phyloP scores from a whole-genome alignment of 2,888 invertebrate species.

The Phytoseiulus persimilis region DNA sequence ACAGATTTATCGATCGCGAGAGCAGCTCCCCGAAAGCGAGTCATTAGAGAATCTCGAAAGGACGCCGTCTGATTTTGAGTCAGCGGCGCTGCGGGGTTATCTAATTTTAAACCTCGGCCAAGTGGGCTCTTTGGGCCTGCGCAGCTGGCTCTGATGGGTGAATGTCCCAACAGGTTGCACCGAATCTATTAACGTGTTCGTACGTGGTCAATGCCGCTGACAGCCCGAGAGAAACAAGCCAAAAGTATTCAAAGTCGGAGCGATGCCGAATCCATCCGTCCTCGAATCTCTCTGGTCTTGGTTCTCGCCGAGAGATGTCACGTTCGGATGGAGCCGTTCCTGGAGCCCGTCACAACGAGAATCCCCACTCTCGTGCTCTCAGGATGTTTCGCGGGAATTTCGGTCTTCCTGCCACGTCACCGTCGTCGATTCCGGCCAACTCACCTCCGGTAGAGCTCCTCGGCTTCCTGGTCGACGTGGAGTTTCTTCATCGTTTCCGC shows the following conservation, averaged over 20 bases:
- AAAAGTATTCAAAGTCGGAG: background rate
- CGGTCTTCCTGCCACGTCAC: too few species aligned
- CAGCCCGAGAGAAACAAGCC: background rate
- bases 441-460: constrained; percentile 45
- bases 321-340: too few species aligned
- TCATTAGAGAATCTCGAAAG: background rate
- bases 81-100: background rate
- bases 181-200: background rate
- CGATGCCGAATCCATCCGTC: background rate
- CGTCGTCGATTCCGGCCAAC: background rate
- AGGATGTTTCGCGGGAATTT: too few species aligned
- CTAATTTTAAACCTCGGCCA: background rate
- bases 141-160: background rate
- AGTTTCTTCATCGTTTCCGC: constrained; percentile 51
- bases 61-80: background rate
- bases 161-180: background rate
- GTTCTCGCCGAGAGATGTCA: too few species aligned
- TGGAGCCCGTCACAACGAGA: too few species aligned
- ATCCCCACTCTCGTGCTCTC: too few species aligned
- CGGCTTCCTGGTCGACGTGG: constrained; percentile 44
- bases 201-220: background rate
- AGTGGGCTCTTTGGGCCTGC: background rate
- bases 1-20: background rate
- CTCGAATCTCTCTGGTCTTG: background rate
- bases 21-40: background rate